Conservation (phyloP, 2,797 vertebrate genomes). For the Podarcis siculus region DNA sequence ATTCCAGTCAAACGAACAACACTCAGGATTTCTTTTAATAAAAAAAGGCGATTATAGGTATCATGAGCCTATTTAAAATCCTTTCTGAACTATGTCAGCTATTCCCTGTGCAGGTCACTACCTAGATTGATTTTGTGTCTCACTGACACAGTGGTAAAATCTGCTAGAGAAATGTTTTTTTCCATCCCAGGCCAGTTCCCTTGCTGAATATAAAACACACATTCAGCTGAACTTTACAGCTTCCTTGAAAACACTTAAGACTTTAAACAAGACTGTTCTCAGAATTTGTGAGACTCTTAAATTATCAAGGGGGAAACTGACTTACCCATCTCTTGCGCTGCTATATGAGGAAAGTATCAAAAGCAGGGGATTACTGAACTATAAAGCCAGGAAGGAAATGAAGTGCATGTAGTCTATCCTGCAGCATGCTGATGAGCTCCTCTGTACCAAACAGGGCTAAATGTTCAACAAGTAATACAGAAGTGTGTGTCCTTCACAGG, state of each 20-base stretch:
- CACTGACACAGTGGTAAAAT: neutral
- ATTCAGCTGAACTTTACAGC: conserved; percentile 24
- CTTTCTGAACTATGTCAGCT: neutral
- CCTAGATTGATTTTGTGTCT: conserved; percentile 32
- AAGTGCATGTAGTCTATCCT: neutral
- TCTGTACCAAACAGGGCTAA: neutral
- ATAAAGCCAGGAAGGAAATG: neutral
- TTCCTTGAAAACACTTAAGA: conserved; percentile 14
- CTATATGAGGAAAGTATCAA: neutral
- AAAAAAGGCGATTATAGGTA: neutral
- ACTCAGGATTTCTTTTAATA: neutral
- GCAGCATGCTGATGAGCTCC: neutral
- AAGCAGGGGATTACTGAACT: neutral
- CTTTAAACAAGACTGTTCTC: neutral
- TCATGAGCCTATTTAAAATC: neutral
- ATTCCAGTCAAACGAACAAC: neutral
- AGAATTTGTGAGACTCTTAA: neutral
- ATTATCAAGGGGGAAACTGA: neutral
- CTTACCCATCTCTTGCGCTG: neutral
- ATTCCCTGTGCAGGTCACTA: neutral
- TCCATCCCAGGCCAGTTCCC: conserved; percentile 7
- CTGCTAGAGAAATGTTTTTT: neutral
- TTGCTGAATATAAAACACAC: conserved; percentile 34
- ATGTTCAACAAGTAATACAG: neutral
- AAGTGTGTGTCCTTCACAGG: neutral